These are phyloP conservation scores for Dryocosmus kuriphilus DNA, from an alignment of 2,888 invertebrate species.

Conservation along the genomic window DNA sequence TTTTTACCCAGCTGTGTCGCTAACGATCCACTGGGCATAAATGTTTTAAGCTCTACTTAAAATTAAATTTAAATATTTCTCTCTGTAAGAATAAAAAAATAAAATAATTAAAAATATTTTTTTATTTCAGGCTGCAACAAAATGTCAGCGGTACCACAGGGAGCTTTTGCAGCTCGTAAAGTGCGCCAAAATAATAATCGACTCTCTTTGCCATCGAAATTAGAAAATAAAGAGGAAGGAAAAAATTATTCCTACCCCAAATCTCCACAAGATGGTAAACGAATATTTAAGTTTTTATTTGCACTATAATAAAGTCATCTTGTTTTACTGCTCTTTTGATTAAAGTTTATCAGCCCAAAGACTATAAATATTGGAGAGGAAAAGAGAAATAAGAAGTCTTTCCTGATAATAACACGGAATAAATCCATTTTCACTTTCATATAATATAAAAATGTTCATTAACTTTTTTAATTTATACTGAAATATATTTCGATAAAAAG, in stretches of 20 bases:
- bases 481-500: neutral
- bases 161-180: slow-evolving; percentile 86
- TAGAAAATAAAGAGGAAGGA: slow-evolving; percentile 46
- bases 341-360: neutral
- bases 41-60: no score
- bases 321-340: neutral
- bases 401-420: neutral
- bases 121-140: slow-evolving; percentile 68
- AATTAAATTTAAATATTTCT: no score
- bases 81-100: neutral
- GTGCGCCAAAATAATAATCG: slow-evolving; percentile 81
- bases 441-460: neutral
- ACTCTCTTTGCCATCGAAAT: slow-evolving; percentile 43
- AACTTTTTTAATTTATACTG: neutral
- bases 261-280: slow-evolving; percentile 47
- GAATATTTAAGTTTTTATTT: neutral
- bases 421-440: neutral
- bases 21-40: no score
- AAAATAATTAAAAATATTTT: neutral
- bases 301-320: neutral
- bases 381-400: neutral
- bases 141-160: slow-evolving; percentile 89
- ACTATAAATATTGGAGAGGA: neutral
- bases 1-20: no score
- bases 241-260: slow-evolving; percentile 47